phyloP scores from a whole-genome alignment of 2,888 invertebrate genomes.

The Drosophila lacicola region DNA sequence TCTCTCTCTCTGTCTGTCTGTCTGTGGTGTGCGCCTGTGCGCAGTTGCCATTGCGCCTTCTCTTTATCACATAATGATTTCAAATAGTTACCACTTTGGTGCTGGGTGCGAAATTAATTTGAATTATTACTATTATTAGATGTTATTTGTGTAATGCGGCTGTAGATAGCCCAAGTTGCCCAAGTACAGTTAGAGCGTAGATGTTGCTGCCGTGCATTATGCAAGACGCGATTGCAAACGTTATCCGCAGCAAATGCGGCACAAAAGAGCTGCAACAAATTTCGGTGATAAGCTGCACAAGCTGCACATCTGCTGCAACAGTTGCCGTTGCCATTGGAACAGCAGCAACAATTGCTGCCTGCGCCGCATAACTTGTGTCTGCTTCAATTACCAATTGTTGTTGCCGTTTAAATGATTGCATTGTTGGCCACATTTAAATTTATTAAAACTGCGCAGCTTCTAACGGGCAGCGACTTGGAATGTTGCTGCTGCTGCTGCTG shows the following conservation, averaged over 20 bases:
- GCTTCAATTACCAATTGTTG: conserved; percentile 78
- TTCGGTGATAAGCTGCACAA: conserved; percentile 50
- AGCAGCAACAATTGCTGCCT: conserved; percentile 25
- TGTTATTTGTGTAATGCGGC: conserved; percentile 74
- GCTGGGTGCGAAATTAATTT: conserved; percentile 75
- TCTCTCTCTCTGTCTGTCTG: conserved; percentile 9
- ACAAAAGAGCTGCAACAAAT: conserved; percentile 38
- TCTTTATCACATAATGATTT: conserved; percentile 78
- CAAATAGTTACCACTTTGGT: conserved; percentile 62
- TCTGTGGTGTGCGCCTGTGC: background rate
- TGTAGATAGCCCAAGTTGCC: conserved; percentile 26
- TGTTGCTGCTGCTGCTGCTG: conserved; percentile 41
- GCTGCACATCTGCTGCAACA: conserved; percentile 40
- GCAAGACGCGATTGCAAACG: conserved; percentile 41
- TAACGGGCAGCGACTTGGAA: conserved; percentile 69
- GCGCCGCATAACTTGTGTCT: conserved; percentile 54
- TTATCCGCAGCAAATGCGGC: conserved; percentile 56
- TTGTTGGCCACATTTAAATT: conserved; percentile 78
- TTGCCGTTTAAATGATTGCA: conserved; percentile 74
- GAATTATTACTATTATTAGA: conserved; percentile 78
- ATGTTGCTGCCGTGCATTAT: conserved; percentile 56
- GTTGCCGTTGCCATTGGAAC: conserved; percentile 11
- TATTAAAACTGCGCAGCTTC: conserved; percentile 76
- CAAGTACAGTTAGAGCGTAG: conserved; percentile 45
- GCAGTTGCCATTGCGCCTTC: conserved; percentile 18